Base-by-base conservation (phyloP, 2,888 invertebrate genomes). In the Archips xylosteana region DNA sequence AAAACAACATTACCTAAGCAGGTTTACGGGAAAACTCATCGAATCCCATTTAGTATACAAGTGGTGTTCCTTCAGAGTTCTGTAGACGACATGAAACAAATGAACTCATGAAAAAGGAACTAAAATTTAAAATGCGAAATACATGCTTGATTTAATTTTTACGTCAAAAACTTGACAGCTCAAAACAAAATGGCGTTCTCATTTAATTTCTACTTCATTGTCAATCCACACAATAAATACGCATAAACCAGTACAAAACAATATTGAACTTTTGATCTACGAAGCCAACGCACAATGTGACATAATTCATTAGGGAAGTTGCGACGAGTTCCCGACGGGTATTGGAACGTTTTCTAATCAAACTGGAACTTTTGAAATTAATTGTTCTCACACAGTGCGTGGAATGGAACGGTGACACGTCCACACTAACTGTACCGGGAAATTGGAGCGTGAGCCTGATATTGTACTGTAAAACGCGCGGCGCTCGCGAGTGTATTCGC, bases 261-360 rank as follows among this genome's bases (percentile, higher is more conserved):
- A 57, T 57, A 57, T 32, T 12, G 32, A 57, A 57, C 57, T 57
- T 32, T 12, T 32, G 57, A 57, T 57, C 57, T 57, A 9, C 51
- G n/a, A 10, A 42, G 12, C 42, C 5, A 42, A 51, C n/a, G 32
- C 34, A 68, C 67, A 68, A 60, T 34, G 45, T 51, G 60, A 61
- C 63, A 65, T 59, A 65, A 61, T 51, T 66, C 23, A 65, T 66
- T 66, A 66, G 6, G 15, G 23, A 71, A 71, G 60, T 71, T 66
- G n/a, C 45, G 71, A 71, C 66, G 71, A 66, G 71, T 51, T 66
- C 9, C 36, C 47, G 60, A 66, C 65, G 51, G 42, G 60, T 71
- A 49, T 51, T 61, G n/a, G 64, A 71, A 42, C 60, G 49, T 66
- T 51, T 65, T 71, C 61, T 13, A 71, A 66, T 66, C 51, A 61